Base-by-base conservation (phyloP, 2,113 vertebrate species). In the Oplegnathus fasciatus region DNA sequence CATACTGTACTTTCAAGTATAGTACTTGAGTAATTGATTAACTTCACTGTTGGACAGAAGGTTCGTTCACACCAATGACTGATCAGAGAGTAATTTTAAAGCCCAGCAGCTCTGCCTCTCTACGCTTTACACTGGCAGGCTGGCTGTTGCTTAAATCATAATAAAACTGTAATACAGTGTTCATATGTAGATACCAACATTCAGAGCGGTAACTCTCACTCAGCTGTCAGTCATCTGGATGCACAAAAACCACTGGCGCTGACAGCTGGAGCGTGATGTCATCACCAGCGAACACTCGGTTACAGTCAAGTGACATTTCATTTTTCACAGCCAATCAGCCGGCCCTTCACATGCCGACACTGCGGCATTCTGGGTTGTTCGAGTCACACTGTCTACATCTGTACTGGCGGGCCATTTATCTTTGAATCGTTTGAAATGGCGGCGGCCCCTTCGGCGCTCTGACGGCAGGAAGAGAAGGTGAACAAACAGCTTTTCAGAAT, bases 351-450 rank as follows among this genome's bases (percentile, higher is more conserved):
- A 54, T 3, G 13, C 74, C 57, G 32, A 71, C 77, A 52, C 64
- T 30, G 58, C 62, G 0, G 72, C 83, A 79, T 54, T 80, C 62
- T 24, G 68, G 74, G 82, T 50, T 34, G 62, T 65, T 57, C 44
- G 9, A 58, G 62, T 80, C 78, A 52, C 68, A 14, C 20, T 20
- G 64, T 80, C 75, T 65, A 84, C 80, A 65, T 71, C 65, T 3
- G n/a, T 5, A 26, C 79, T 87, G 85, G 87, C 74, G 78, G 84
- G 70, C 64, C 82, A 85, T 91, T 89, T 88, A 77, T 92, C 88
- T 87, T 82, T 14, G n/a, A n/a, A n/a, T n/a, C n/a, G 78, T 55
- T 82, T 65, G 76, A 91, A 82, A 26, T 2, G 34, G 48, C 58
- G 60, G n/a, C 46, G 37, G 80, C 73, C 77, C 80, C 74, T 81